Evolutionary conservation across 2,888 invertebrate genomes (phyloP).

Genomic region (Tipula confusa): DNA sequence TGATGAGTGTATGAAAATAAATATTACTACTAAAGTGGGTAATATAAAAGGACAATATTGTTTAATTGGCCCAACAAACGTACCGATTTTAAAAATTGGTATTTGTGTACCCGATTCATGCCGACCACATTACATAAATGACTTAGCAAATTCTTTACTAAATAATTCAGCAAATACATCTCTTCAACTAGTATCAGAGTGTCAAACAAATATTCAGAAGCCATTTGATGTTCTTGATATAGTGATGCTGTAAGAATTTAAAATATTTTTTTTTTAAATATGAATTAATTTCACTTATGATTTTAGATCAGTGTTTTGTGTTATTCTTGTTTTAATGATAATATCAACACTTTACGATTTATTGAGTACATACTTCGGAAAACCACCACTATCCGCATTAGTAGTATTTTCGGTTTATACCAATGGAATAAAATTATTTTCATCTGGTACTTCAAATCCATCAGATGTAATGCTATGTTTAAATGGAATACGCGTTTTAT

Average conservation of each 20-base stretch:
- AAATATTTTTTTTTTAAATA: conserved; percentile 35
- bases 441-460: conserved; percentile 42
- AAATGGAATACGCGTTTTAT: conserved; percentile 50
- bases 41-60: conserved; percentile 50
- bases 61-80: not conserved
- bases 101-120: conserved; percentile 26
- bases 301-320: not conserved
- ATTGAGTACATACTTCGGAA: conserved; percentile 35
- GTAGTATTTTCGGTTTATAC: conserved; percentile 49
- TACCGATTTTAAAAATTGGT: not conserved
- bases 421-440: conserved; percentile 50
- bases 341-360: not conserved
- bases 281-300: conserved; percentile 32
- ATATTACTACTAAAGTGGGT: not conserved
- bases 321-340: not conserved
- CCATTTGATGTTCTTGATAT: not conserved
- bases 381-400: conserved; percentile 40
- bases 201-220: not conserved
- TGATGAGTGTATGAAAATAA: conserved; percentile 47
- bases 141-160: not conserved
- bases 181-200: not conserved
- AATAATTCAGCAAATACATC: not conserved
- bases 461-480: conserved; percentile 50
- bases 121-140: not conserved
- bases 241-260: not conserved